Conservation (phyloP, 2,888 invertebrate species). For the Papilio elwesi region DNA sequence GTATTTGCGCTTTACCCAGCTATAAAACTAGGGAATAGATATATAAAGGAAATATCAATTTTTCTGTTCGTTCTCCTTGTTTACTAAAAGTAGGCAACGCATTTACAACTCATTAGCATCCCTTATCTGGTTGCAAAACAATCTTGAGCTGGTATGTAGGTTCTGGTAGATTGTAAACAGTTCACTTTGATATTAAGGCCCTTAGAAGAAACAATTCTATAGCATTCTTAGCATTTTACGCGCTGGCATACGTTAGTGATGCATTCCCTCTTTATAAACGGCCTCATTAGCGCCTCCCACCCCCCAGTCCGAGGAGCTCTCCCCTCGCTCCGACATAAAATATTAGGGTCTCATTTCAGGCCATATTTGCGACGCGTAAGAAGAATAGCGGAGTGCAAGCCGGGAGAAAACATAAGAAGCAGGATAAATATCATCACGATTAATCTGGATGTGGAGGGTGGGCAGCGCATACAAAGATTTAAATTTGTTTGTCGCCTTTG, state of each 20-base stretch:
- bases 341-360: constrained; percentile 34
- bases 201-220: constrained; percentile 1
- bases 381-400: constrained; percentile 19
- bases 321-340: constrained; percentile 20
- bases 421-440: constrained; percentile 23
- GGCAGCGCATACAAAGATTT: constrained; percentile 19
- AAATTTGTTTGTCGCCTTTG: constrained; percentile 12
- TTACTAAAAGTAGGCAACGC: too few relatives aligned
- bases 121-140: too few relatives aligned
- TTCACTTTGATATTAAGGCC: not conserved
- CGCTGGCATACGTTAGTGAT: constrained; percentile 4
- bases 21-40: too few relatives aligned
- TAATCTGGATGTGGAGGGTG: constrained; percentile 19
- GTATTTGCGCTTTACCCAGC: not conserved
- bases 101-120: too few relatives aligned
- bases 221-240: constrained; percentile 4
- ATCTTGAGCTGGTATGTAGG: too few relatives aligned
- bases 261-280: constrained; percentile 27
- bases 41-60: too few relatives aligned
- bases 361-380: constrained; percentile 3
- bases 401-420: constrained; percentile 12
- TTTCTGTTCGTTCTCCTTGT: too few relatives aligned
- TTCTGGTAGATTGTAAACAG: not conserved
- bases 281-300: constrained; percentile 31
- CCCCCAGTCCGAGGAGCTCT: too few relatives aligned